Evolutionary conservation across 2,797 vertebrate genomes (phyloP), one percentile per base, ranked within the genome.

Genomic region (Acipenser ruthenus): DNA sequence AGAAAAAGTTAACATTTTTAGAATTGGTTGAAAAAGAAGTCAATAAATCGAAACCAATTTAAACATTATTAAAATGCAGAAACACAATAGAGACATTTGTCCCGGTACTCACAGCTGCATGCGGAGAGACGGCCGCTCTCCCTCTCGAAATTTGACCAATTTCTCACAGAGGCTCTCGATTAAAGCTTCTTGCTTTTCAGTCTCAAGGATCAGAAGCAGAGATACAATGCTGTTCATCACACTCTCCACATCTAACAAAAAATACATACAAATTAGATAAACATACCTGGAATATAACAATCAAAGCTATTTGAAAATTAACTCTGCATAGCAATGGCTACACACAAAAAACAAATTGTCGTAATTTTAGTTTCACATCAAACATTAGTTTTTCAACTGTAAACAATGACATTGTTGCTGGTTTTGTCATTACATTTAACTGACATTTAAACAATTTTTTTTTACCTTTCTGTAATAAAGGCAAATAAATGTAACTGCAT

Each of bases 151-250:
- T 82, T 98, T 99, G 48, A 96, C 93, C 69, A 99, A 78, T 71
- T 99, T 99, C 87, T 99, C 97, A 85, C 95, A 98, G 0, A 99
- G 84, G 82, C 87, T 98, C 86, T 98, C 94, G 65, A 99, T 97
- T 70, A 99, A 86, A 37, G 91, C 88, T 81, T 99, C 96, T 73
- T 99, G 97, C 76, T 98, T 97, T 65, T 98, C 96, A 2, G 94
- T 90, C 83, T 99, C 95, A 92, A 98, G 85, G 75, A 99, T 97
- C 72, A 98, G 83, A 58, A 99, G 83, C 74, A 97, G 84, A 58
- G 96, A 99, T 37, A 98, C 95, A 1, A 99, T 94, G 8, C 96
- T 98, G 87, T 98, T 99, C 97, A 99, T 97, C 75, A 95, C 93
- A 1, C 95, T 98, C 87, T 98, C 95, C 6, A 97, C 95, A 86